phyloP scores from a whole-genome alignment of 2,113 vertebrate species.

The Ceuthmochares aereus region DNA sequence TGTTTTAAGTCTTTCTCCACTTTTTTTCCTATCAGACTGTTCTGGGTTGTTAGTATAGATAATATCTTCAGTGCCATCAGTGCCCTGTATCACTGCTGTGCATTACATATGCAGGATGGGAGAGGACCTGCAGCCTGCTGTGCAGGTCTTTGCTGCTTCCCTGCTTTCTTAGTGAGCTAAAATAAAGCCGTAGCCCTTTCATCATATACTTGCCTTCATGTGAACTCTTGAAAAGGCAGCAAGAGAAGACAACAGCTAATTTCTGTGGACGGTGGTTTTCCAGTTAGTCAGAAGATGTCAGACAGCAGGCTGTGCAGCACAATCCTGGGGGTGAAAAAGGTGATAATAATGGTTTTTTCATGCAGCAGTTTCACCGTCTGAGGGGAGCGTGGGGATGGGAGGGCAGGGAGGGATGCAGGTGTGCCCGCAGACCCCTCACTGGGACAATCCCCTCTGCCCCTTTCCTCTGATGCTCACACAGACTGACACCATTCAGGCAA shows the following conservation, averaged over 20 bases:
- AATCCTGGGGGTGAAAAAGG: not conserved
- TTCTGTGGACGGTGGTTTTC: not conserved
- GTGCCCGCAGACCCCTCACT: accelerated
- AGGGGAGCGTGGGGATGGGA: not conserved
- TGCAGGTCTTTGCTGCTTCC: not conserved
- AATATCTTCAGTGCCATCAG: not conserved
- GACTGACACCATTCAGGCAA: too few relatives aligned
- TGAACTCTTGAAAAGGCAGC: not conserved
- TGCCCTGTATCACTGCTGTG: not conserved
- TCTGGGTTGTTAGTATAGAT: accelerated
- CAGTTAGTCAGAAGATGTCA: too few relatives aligned
- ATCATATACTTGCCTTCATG: accelerated
- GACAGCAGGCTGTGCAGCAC: not conserved
- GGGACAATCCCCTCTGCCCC: not conserved
- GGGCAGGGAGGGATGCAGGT: accelerated
- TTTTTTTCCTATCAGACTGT: not conserved
- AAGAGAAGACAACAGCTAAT: not conserved
- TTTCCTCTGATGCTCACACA: accelerated
- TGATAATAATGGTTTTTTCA: not conserved
- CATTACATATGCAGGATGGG: accelerated
- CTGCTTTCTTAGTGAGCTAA: not conserved
- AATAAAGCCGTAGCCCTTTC: not conserved
- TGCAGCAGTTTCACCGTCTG: accelerated
- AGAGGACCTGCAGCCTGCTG: not conserved
- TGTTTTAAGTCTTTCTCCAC: not conserved